Conservation (phyloP, 2,113 vertebrate species). For the Scartelaos histophorus region DNA sequence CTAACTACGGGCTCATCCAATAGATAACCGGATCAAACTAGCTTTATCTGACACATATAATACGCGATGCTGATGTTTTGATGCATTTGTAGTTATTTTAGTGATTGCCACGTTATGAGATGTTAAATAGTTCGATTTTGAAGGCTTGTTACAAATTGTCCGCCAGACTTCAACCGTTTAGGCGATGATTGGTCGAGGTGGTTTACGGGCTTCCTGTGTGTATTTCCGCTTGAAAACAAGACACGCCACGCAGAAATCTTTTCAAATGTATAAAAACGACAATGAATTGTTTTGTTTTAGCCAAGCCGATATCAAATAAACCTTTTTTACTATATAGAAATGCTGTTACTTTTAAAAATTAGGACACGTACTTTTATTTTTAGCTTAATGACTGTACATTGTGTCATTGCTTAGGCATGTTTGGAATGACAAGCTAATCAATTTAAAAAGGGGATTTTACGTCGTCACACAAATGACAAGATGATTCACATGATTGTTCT, state of each 20-base stretch:
- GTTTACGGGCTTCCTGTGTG: slow-evolving; percentile 27
- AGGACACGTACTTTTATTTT: neutral
- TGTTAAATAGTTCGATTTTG: neutral
- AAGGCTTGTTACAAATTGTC: slow-evolving; percentile 23
- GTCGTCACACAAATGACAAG: neutral
- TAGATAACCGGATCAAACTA: neutral
- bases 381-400: neutral
- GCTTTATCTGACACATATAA: neutral
- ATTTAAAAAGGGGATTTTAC: neutral
- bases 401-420: neutral
- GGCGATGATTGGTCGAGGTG: slow-evolving; percentile 34
- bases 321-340: too few relatives aligned
- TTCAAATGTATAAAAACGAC: neutral
- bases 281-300: too few relatives aligned
- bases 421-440: neutral
- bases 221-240: slow-evolving; percentile 20
- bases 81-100: neutral
- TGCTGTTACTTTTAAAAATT: too few relatives aligned
- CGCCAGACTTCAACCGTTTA: slow-evolving; percentile 16
- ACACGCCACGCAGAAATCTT: neutral
- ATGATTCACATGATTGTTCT: neutral
- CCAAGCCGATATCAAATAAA: neutral
- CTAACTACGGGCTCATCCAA: neutral
- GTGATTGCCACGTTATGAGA: neutral
- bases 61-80: neutral